A percentile compares a stretch with the other conserved stretches of the same genome.
Evolutionary conservation across 2,113 vertebrate genomes (phyloP).

Genomic region (Platysteira castanea): DNA sequence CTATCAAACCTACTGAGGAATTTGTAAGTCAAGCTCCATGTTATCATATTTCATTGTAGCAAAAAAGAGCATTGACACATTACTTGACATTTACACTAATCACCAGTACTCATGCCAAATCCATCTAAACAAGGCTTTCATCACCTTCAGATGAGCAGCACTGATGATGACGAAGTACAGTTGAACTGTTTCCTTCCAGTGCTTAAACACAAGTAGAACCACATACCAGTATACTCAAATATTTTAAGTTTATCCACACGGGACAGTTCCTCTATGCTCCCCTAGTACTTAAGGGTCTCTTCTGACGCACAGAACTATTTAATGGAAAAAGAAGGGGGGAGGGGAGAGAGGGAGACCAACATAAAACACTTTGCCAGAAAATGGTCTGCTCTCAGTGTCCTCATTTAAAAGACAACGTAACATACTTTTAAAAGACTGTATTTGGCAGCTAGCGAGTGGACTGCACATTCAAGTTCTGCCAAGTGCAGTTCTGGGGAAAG

Average conservation of each 20-base stretch:
- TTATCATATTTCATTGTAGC: background rate
- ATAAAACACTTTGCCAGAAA: background rate
- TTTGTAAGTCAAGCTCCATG: background rate
- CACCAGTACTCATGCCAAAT: slow-evolving; percentile 32
- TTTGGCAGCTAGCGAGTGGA: background rate
- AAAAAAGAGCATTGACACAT: background rate
- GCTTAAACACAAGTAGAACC: background rate
- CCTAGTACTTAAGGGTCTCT: background rate
- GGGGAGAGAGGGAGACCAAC: accelerated
- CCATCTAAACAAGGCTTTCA: slow-evolving; percentile 53
- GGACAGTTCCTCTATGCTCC: background rate
- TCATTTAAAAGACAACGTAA: background rate
- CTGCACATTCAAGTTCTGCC: background rate
- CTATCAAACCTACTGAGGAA: background rate
- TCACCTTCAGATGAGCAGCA: slow-evolving; percentile 45
- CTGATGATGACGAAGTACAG: slow-evolving; percentile 13
- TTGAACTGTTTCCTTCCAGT: background rate
- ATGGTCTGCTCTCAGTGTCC: background rate
- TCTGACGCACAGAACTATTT: background rate
- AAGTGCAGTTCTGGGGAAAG: background rate
- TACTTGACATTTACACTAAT: slow-evolving; percentile 42
- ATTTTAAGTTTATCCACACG: background rate
- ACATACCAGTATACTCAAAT: background rate
- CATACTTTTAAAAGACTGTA: background rate
- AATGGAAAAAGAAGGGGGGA: accelerated